Percentiles rank a stretch among this genome's conserved stretches.
Evolutionary conservation across 2,113 vertebrate species (phyloP).

Genomic region (Vanacampus margaritifer): DNA sequence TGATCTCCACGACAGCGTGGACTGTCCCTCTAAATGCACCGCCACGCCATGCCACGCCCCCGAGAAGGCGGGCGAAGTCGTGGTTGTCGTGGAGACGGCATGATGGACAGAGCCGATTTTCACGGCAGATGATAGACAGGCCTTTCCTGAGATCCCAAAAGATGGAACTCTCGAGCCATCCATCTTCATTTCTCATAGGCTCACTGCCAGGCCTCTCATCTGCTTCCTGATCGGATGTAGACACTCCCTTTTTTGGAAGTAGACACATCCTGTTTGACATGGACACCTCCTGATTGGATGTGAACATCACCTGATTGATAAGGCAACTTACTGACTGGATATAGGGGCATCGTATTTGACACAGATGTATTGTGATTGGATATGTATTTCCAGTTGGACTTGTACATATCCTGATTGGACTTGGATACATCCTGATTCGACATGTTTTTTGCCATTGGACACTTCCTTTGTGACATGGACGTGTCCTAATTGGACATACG

Average conservation of each 20-base stretch:
- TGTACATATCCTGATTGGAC: not conserved
- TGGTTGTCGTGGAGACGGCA: slow-evolving; percentile 62
- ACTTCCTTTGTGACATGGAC: not conserved
- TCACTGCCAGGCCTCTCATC: no score
- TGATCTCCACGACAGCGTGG: slow-evolving; percentile 65
- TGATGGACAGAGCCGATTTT: slow-evolving; percentile 24
- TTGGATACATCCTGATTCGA: not conserved
- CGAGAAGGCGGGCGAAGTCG: slow-evolving; percentile 41
- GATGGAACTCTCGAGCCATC: not conserved
- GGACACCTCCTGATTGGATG: no score
- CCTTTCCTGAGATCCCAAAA: not conserved
- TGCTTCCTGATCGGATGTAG: no score
- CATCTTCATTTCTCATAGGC: not conserved
- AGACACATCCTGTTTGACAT: not conserved
- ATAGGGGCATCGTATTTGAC: not conserved
- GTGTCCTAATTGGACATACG: not conserved
- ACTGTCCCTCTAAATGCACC: slow-evolving; percentile 57
- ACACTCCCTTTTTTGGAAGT: not conserved
- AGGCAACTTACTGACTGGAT: no score
- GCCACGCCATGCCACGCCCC: slow-evolving; percentile 41
- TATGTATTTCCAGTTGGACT: not conserved
- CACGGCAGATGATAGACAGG: not conserved
- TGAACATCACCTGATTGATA: not conserved
- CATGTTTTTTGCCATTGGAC: not conserved
- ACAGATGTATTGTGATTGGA: not conserved